These are phyloP conservation scores for Acestrorhynchus altus DNA, from an alignment of 2,797 vertebrate species.

Conservation along the genomic window DNA sequence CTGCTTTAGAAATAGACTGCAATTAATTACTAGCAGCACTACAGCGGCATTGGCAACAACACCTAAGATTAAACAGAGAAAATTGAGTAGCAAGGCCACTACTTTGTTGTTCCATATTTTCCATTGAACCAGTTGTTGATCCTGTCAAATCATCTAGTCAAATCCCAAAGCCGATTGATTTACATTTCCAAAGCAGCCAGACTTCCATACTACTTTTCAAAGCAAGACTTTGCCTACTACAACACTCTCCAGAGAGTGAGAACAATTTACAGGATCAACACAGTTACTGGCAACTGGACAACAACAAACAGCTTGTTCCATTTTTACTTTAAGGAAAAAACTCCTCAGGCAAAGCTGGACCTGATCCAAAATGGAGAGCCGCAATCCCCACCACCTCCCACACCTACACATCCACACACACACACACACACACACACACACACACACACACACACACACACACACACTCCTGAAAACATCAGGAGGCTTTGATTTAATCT, in stretches of 20 bases:
- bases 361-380: slow-evolving; percentile 8
- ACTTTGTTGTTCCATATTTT: background rate
- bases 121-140: background rate
- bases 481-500: slow-evolving; percentile 71
- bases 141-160: background rate
- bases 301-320: slow-evolving; percentile 30
- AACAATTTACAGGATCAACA: slow-evolving; percentile 4
- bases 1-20: background rate
- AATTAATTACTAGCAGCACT: background rate
- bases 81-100: background rate
- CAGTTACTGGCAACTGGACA: background rate
- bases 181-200: background rate
- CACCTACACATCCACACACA: too few relatives aligned
- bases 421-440: slow-evolving; percentile 38
- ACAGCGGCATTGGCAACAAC: background rate
- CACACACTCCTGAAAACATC: slow-evolving; percentile 48
- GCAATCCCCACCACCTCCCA: background rate
- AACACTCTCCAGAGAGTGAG: background rate
- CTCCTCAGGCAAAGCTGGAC: slow-evolving; percentile 4
- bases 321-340: slow-evolving; percentile 37
- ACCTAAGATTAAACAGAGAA: background rate
- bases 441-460: slow-evolving; percentile 49
- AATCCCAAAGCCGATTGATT: background rate
- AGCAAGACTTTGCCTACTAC: background rate
- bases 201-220: background rate